Evolutionary conservation across 2,888 invertebrate genomes (phyloP).

Genomic region (Conomelus anceps): DNA sequence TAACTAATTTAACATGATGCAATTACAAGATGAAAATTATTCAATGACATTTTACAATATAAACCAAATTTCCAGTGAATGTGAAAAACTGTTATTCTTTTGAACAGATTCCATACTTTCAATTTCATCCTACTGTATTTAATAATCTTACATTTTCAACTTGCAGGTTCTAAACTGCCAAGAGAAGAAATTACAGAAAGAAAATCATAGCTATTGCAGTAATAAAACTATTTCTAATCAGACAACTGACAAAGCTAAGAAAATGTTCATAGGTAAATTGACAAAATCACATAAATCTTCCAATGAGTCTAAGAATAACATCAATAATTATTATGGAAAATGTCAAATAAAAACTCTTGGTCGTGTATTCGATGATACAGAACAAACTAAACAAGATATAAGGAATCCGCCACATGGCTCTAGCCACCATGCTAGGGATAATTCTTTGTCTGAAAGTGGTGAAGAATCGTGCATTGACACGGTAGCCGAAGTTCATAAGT

Average conservation of each 20-base stretch:
- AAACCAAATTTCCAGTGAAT: too few species aligned
- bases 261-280: slow-evolving; percentile 5
- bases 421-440: background rate
- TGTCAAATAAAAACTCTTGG: background rate
- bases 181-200: background rate
- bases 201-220: background rate
- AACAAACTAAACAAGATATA: background rate
- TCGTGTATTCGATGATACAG: background rate
- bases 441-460: background rate
- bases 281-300: slow-evolving; percentile 6
- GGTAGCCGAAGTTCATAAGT: background rate
- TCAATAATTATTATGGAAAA: background rate
- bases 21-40: too few species aligned
- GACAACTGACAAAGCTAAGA: background rate
- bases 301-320: slow-evolving; percentile 2
- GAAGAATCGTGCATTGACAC: background rate
- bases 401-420: background rate
- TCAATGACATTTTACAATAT: too few species aligned
- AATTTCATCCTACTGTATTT: background rate
- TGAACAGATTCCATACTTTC: too few species aligned
- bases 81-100: too few species aligned
- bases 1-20: too few species aligned
- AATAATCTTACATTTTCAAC: background rate
- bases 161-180: background rate
- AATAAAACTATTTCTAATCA: background rate